Percentiles rank a stretch among this genome's conserved stretches.
Evolutionary conservation across 2,113 vertebrate genomes (phyloP).

Genomic region (Leptocoma aspasia): DNA sequence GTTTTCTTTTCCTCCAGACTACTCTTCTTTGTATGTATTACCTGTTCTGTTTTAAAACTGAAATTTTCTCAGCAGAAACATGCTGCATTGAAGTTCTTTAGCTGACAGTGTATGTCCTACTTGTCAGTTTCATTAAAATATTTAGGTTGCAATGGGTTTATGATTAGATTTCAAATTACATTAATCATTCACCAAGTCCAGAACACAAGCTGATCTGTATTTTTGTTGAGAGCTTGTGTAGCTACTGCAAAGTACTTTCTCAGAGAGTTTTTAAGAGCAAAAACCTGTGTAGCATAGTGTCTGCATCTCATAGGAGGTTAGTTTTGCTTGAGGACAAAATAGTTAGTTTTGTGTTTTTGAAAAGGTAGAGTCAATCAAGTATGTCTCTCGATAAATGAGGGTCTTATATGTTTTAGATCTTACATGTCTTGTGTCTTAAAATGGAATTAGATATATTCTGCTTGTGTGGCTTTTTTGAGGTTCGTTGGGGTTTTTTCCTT

Average conservation of each 20-base stretch:
- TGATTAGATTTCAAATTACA: slow-evolving; percentile 25
- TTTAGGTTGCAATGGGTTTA: slow-evolving; percentile 1
- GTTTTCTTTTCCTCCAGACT: background rate
- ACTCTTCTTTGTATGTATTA: background rate
- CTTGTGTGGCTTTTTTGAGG: background rate
- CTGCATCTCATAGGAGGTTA: background rate
- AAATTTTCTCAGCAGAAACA: background rate
- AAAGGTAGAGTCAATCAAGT: background rate
- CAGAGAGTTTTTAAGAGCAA: background rate
- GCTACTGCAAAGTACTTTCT: background rate
- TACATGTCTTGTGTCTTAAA: background rate
- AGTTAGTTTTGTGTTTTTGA: background rate
- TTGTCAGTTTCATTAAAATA: background rate
- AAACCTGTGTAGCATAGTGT: background rate
- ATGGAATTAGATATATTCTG: background rate
- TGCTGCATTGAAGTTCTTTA: background rate
- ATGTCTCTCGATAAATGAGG: background rate
- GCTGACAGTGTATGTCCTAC: background rate
- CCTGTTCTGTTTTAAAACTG: background rate
- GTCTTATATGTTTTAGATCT: background rate
- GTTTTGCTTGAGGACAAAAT: background rate
- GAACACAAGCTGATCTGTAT: background rate
- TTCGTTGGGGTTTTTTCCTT: background rate
- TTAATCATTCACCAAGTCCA: background rate
- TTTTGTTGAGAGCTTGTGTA: background rate